Evolutionary conservation across 2,113 vertebrate genomes (phyloP).

Genomic region (Sprattus sprattus): DNA sequence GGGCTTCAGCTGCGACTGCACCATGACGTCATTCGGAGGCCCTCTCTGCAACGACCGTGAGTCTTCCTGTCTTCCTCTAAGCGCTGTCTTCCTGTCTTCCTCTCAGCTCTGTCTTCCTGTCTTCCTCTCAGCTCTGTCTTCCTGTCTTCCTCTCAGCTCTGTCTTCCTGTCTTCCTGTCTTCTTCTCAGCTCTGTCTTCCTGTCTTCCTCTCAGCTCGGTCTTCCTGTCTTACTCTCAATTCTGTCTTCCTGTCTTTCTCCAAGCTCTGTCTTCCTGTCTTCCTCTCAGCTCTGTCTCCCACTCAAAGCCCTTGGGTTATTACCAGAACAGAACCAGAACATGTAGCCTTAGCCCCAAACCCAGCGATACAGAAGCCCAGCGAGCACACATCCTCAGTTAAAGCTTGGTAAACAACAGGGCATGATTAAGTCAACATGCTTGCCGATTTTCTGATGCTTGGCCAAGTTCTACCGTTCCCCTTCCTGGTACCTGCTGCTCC

Average conservation of each 20-base stretch:
- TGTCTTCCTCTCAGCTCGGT: too few relatives aligned
- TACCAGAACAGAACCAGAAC: background rate
- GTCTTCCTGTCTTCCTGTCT: too few relatives aligned
- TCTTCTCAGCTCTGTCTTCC: too few relatives aligned
- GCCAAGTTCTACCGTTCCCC: background rate
- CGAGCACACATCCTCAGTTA: background rate
- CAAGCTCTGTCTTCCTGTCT: too few relatives aligned
- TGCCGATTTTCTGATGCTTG: background rate
- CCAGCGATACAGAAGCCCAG: background rate
- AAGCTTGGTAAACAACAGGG: background rate
- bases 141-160: too few relatives aligned
- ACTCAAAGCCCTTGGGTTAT: background rate
- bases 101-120: background rate
- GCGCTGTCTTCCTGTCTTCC: background rate
- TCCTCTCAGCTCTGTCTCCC: background rate
- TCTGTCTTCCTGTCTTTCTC: too few relatives aligned
- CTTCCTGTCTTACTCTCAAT: too few relatives aligned
- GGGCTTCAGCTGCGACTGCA: conserved; percentile 97
- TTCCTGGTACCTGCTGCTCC: background rate
- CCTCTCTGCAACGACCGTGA: conserved; percentile 96
- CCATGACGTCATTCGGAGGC: conserved; percentile 96
- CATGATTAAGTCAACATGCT: conserved; percentile 5
- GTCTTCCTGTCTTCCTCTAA: conserved; percentile 50
- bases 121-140: background rate
- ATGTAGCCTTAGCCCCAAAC: background rate